phyloP scores from a whole-genome alignment of 1,140 invertebrate species.

The Oncopeltus fasciatus region DNA sequence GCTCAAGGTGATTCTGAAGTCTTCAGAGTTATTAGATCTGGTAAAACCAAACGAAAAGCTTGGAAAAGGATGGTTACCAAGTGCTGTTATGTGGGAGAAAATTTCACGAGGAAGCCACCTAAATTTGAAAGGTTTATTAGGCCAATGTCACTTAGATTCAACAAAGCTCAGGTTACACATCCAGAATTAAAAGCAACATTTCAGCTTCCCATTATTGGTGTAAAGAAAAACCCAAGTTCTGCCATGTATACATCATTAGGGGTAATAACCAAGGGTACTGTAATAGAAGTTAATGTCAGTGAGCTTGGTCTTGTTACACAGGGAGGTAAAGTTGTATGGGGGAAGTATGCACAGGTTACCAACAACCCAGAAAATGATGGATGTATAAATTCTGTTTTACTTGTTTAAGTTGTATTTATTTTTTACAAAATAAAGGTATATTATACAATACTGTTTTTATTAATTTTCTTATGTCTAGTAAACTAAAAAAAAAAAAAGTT shows the following conservation, averaged over 20 bases:
- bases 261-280: slow-evolving; percentile 96
- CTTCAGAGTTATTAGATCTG: slow-evolving; percentile 77
- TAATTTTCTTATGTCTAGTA: too few species aligned
- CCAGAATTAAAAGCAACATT: slow-evolving; percentile 99
- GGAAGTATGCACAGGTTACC: slow-evolving; percentile 98
- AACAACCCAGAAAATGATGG: slow-evolving; percentile 99
- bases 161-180: slow-evolving; percentile 97
- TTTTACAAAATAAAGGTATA: not conserved
- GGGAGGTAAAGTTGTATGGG: slow-evolving; percentile 99
- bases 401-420: slow-evolving; percentile 57
- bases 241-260: slow-evolving; percentile 93
- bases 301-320: slow-evolving; percentile 98
- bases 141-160: slow-evolving; percentile 92
- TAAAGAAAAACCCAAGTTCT: slow-evolving; percentile 98
- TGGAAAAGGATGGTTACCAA: slow-evolving; percentile 99
- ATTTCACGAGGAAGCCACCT: slow-evolving; percentile 95
- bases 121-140: slow-evolving; percentile 99
- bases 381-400: slow-evolving; percentile 95
- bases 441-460: too few species aligned
- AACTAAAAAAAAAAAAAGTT: too few species aligned
- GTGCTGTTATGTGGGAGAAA: slow-evolving; percentile 94
- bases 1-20: slow-evolving; percentile 97
- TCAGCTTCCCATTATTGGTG: slow-evolving; percentile 91
- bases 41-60: slow-evolving; percentile 88
- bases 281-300: slow-evolving; percentile 96